phyloP scores from a whole-genome alignment of 2,113 vertebrate genomes.

The Lophotis ruficrista region DNA sequence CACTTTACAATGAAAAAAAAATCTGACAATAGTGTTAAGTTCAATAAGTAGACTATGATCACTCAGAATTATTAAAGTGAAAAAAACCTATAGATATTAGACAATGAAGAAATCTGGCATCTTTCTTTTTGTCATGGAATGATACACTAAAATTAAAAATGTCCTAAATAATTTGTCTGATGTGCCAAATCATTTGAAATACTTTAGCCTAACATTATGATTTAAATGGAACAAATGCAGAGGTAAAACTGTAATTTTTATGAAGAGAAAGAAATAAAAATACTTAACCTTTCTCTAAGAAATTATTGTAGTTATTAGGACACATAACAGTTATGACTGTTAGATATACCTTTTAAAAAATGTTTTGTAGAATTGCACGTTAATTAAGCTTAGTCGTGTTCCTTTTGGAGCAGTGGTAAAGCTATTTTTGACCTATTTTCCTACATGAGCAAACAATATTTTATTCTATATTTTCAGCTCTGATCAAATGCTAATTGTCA shows the following conservation, averaged over 20 bases:
- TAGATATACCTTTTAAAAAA: not conserved
- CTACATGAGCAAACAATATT: not conserved
- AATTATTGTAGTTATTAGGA: not conserved
- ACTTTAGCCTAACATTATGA: not conserved
- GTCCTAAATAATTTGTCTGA: not conserved
- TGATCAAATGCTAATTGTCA: not conserved
- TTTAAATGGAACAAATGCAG: not conserved
- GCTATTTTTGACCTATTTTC: constrained; percentile 12
- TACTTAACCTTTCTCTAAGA: not conserved
- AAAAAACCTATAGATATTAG: not conserved
- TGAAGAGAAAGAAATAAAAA: not conserved
- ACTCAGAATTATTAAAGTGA: not conserved
- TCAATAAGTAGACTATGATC: not conserved
- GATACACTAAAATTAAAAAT: not conserved
- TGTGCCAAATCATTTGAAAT: not conserved
- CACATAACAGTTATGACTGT: not conserved
- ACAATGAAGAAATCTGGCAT: not conserved
- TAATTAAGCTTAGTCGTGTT: constrained; percentile 29
- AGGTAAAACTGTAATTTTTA: not conserved
- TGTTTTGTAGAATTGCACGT: not conserved
- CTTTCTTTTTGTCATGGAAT: not conserved
- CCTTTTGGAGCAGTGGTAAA: constrained; percentile 13
- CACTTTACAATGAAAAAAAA: not conserved
- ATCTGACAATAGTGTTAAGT: not conserved
- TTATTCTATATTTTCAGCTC: not conserved